These are phyloP conservation scores for Anoncus sp. DNA, from an alignment of 2,888 invertebrate species.

Conservation along the genomic window DNA sequence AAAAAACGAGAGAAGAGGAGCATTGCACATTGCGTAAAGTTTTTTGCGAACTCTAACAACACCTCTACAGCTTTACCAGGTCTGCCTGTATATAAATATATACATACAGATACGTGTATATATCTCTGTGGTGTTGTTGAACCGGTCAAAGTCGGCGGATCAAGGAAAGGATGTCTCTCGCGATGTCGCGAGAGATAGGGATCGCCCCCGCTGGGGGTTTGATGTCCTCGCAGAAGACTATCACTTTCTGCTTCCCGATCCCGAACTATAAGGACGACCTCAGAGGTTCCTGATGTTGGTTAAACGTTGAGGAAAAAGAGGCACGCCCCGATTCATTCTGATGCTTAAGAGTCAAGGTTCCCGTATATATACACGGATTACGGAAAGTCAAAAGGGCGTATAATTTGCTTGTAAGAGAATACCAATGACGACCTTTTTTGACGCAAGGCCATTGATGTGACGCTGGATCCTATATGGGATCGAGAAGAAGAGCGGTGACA, in stretches of 20 bases:
- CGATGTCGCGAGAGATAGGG: slow-evolving; percentile 77
- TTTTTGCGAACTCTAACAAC: slow-evolving; percentile 27
- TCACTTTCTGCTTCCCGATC: slow-evolving; percentile 33
- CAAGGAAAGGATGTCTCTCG: slow-evolving; percentile 79
- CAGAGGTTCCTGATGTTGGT: slow-evolving; percentile 23
- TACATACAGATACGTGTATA: slow-evolving; percentile 7
- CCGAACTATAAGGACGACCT: slow-evolving; percentile 18
- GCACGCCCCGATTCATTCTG: slow-evolving; percentile 65
- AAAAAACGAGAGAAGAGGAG: slow-evolving; percentile 25
- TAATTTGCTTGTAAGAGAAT: neutral
- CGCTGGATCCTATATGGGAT: slow-evolving; percentile 49
- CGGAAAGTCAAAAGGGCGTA: slow-evolving; percentile 7
- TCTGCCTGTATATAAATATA: slow-evolving; percentile 8
- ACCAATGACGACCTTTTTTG: neutral
- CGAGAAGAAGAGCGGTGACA: slow-evolving; percentile 70
- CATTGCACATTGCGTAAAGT: slow-evolving; percentile 35
- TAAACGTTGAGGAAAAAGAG: slow-evolving; percentile 32
- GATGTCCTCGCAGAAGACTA: slow-evolving; percentile 36
- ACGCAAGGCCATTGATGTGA: neutral
- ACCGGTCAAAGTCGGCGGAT: slow-evolving; percentile 76
- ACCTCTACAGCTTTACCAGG: slow-evolving; percentile 34
- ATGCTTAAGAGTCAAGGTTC: slow-evolving; percentile 33
- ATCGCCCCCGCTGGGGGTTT: slow-evolving; percentile 67
- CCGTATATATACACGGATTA: neutral
- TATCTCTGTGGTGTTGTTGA: slow-evolving; percentile 21